Base-by-base conservation (phyloP, 2,797 vertebrate species). In the Crenuchus spilurus region DNA sequence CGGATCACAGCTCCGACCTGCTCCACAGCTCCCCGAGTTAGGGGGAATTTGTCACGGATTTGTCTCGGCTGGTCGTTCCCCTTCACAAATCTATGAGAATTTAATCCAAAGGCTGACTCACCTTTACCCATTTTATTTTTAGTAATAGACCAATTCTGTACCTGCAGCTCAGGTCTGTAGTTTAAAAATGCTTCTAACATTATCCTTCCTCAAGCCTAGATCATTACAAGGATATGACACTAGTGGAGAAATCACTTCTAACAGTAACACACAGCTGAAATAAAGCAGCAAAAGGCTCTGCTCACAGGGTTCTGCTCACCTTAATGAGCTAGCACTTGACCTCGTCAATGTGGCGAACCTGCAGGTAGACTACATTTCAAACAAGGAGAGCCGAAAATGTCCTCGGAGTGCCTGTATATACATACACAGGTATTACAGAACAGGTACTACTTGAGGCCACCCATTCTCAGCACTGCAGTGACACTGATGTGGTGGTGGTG, bases 61-160 rank as follows among this genome's bases (percentile, higher is more conserved):
- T 20, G 28, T 24, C 66, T 52, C 22, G 22, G 35, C 22, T 52
- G 55, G 42, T 49, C 58, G 14, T 60, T 30, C 18, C 42, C 31
- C 70, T 73, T 39, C 44, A 52, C 24, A 55, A 72, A 16, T 58
- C 60, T 51, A 54, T 39, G 26, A 41, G 60, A 71, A 58, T 44
- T 52, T 9, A 18, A 65, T 58, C 20, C 42, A 42, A 70, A 64
- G 33, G 16, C 26, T 58, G 13, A 8, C 31, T 57, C 60, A 41
- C 60, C 37, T 65, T 51, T n/a, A 71, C 39, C n/a, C 14, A 39
- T 44, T 44, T 31, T 18, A 24, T 42, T 44, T 65, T 54, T n/a
- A 24, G 55, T 35, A 73, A 65, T 14, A 48, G 39, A 65, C 49
- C 44, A 57, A 20, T 31, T 55, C 31, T 44, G 8, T 11, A 28